Percentiles rank a stretch among this genome's conserved stretches.
These are phyloP conservation scores for Plagodis dolabraria DNA, from an alignment of 2,888 invertebrate genomes.

Conservation along the genomic window DNA sequence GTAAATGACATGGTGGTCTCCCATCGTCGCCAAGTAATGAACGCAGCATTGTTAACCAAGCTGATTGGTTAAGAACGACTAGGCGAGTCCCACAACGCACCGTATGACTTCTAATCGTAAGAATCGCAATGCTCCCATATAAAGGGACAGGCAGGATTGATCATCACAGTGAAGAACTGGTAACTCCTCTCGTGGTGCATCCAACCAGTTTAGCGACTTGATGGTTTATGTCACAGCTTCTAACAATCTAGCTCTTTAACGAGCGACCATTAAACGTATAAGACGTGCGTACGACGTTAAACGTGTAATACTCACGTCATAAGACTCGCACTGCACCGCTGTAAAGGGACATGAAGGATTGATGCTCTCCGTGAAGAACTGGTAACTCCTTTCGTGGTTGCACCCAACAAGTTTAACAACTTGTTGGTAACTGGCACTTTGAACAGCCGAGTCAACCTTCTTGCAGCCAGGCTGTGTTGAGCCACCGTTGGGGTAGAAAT, in stretches of 20 bases:
- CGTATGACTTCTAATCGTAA: conserved; percentile 85
- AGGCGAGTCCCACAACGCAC: no score
- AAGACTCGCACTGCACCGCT: conserved; percentile 91
- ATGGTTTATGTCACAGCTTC: conserved; percentile 49
- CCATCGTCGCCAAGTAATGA: no score
- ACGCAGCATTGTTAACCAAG: no score
- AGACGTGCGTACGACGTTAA: no score
- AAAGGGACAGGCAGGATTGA: conserved; percentile 91
- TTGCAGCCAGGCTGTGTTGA: conserved; percentile 86
- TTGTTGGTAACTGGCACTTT: conserved; percentile 54
- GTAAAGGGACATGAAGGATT: conserved; percentile 90
- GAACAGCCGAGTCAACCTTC: conserved; percentile 45
- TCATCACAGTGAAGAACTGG: conserved; percentile 93
- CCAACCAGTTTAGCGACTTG: conserved; percentile 88
- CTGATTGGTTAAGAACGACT: no score
- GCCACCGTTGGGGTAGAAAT: conserved; percentile 97
- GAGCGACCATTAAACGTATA: no score
- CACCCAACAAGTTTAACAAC: conserved; percentile 91
- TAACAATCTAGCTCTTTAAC: not conserved
- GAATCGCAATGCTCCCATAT: conserved; percentile 92
- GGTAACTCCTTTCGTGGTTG: conserved; percentile 94
- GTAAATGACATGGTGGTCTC: no score
- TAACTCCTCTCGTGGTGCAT: conserved; percentile 94
- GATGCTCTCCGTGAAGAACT: conserved; percentile 93
- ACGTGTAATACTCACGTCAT: conserved; percentile 84